These are phyloP conservation scores for Zeus faber DNA, from an alignment of 2,113 vertebrate species.

Conservation along the genomic window DNA sequence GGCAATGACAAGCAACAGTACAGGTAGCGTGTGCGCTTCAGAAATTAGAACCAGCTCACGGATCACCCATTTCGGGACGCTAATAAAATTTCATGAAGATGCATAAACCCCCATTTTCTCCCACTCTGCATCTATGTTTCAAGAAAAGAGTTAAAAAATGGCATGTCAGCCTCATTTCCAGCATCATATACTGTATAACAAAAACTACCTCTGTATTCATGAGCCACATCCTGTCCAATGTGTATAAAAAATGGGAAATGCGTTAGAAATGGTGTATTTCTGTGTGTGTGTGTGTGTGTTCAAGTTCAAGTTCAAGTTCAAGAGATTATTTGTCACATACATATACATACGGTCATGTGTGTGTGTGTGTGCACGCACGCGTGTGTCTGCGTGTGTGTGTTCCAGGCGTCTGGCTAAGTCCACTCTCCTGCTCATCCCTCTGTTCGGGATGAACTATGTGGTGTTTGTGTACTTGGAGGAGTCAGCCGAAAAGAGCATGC, in stretches of 20 bases:
- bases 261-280: neutral
- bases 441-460: slow-evolving; percentile 90
- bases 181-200: too few relatives aligned
- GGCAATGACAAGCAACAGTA: slow-evolving; percentile 79
- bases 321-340: too few relatives aligned
- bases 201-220: too few relatives aligned
- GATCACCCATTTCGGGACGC: too few relatives aligned
- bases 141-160: too few relatives aligned
- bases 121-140: too few relatives aligned
- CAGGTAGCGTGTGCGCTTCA: slow-evolving; percentile 55
- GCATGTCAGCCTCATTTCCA: too few relatives aligned
- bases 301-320: too few relatives aligned
- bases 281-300: neutral
- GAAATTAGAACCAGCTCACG: too few relatives aligned
- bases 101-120: too few relatives aligned
- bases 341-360: neutral
- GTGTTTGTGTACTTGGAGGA: slow-evolving; percentile 82
- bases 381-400: slow-evolving; percentile 8
- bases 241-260: neutral
- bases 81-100: too few relatives aligned
- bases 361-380: neutral
- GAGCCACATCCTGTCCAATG: too few relatives aligned
- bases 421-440: slow-evolving; percentile 88
- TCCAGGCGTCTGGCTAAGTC: slow-evolving; percentile 90
- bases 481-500: slow-evolving; percentile 49